phyloP scores from a whole-genome alignment of 2,113 vertebrate genomes.

The Nicator chloris region DNA sequence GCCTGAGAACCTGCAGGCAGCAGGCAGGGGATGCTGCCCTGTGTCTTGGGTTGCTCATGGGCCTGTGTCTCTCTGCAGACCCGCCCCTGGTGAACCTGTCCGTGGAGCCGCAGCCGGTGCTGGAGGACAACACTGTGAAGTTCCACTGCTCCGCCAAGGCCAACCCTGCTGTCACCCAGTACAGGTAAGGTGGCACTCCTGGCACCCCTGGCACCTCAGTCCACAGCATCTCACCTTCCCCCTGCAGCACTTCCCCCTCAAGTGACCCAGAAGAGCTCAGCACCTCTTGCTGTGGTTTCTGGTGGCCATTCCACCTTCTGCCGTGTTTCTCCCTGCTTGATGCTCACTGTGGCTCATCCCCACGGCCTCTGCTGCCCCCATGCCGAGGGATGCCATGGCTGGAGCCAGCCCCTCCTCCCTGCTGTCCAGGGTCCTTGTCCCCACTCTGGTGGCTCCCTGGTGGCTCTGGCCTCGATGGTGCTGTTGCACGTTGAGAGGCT shows the following conservation, averaged over 20 bases:
- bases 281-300: background rate
- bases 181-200: constrained; percentile 79
- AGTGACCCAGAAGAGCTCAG: background rate
- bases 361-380: fast-evolving
- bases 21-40: fast-evolving
- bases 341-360: background rate
- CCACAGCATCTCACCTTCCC: background rate
- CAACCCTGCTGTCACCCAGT: constrained; percentile 93
- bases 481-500: background rate
- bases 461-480: background rate
- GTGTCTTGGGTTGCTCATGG: background rate
- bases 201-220: fast-evolving
- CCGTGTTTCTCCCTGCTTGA: fast-evolving
- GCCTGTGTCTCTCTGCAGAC: constrained; percentile 71
- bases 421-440: background rate
- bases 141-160: constrained; percentile 97
- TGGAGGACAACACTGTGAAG: constrained; percentile 92
- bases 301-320: background rate
- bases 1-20: background rate
- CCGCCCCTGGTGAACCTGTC: constrained; percentile 94
- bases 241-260: too few relatives aligned
- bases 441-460: fast-evolving
- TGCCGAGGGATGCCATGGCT: fast-evolving
- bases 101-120: constrained; percentile 91
- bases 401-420: background rate